Conservation (phyloP, 2,797 vertebrate genomes). For the Caiman crocodilus region DNA sequence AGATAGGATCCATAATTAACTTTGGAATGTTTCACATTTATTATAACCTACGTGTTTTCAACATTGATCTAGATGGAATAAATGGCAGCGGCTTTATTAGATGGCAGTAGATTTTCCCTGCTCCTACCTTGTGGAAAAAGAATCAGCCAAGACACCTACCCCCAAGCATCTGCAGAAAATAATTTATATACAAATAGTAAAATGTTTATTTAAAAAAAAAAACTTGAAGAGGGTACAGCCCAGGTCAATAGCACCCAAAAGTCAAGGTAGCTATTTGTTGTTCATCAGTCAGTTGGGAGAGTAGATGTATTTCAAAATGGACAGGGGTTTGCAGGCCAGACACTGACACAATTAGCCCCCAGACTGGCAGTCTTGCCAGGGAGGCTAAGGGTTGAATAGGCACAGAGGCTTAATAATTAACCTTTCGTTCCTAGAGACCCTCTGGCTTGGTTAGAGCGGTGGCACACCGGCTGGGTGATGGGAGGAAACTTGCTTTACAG, state of each 20-base stretch:
- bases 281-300: neutral
- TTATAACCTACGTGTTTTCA: neutral
- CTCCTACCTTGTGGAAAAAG: neutral
- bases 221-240: neutral
- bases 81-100: constrained; percentile 27
- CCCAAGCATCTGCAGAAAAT: neutral
- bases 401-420: neutral
- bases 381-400: neutral
- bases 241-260: neutral
- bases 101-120: neutral
- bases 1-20: constrained; percentile 62
- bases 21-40: constrained; percentile 29
- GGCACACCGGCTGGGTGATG: neutral
- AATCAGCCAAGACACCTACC: neutral
- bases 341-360: neutral
- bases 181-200: constrained; percentile 11
- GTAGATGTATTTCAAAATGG: neutral
- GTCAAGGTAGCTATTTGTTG: neutral
- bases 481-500: neutral
- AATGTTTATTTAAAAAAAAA: neutral
- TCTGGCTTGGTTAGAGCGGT: neutral
- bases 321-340: neutral
- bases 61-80: neutral
- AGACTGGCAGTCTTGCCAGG: neutral
- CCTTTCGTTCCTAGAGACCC: neutral